Conservation (phyloP, 1,140 invertebrate genomes). For the Melipona quadrifasciata region DNA sequence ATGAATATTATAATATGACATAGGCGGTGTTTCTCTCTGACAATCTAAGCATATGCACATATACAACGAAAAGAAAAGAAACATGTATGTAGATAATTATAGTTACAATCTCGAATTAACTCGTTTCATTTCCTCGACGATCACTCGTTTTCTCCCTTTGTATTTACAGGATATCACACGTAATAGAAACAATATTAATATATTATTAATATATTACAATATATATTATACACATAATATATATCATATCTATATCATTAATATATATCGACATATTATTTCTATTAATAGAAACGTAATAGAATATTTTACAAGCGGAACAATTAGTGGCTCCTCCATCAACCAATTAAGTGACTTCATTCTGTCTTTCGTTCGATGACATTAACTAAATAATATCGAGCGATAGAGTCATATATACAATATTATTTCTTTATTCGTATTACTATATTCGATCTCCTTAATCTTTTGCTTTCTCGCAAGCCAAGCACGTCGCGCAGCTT, state of each 20-base stretch:
- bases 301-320: constrained; percentile 69
- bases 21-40: constrained; percentile 45
- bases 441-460: too few relatives aligned
- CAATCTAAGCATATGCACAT: constrained; percentile 69
- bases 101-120: constrained; percentile 55
- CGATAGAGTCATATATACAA: constrained; percentile 35
- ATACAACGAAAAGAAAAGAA: constrained; percentile 70
- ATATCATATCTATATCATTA: too few relatives aligned
- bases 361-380: not conserved
- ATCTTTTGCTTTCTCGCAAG: rapidly evolving
- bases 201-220: too few relatives aligned
- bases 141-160: constrained; percentile 37
- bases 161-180: constrained; percentile 79
- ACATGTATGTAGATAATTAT: constrained; percentile 67
- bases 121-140: constrained; percentile 12
- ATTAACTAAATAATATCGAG: not conserved
- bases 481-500: too few relatives aligned
- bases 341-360: too few relatives aligned
- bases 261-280: too few relatives aligned
- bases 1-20: constrained; percentile 76
- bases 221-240: too few relatives aligned
- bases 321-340: not conserved
- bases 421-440: not conserved
- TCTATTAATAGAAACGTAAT: constrained; percentile 16
- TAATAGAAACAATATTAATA: constrained; percentile 66